Evolutionary conservation across 2,888 invertebrate species (phyloP).

Genomic region (Cremastobaeus sp.): DNA sequence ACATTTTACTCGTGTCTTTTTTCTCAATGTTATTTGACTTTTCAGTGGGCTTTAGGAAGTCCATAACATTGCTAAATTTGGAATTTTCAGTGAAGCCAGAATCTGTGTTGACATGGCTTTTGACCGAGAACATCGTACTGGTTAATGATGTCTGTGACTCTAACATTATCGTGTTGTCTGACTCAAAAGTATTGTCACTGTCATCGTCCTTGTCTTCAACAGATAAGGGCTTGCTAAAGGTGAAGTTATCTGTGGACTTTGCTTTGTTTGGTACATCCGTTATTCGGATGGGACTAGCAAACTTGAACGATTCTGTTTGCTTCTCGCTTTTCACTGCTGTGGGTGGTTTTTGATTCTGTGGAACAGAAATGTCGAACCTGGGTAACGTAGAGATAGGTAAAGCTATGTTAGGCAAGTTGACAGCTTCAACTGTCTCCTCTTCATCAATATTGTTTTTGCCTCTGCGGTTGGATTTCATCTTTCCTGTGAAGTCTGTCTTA

Average conservation of each 20-base stretch:
- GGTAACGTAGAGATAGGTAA: slow-evolving; percentile 81
- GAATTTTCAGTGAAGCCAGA: slow-evolving; percentile 71
- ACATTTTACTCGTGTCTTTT: slow-evolving; percentile 11
- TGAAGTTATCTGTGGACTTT: slow-evolving; percentile 80
- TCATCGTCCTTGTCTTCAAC: slow-evolving; percentile 65
- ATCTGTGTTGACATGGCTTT: too few relatives aligned
- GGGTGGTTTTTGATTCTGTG: slow-evolving; percentile 68
- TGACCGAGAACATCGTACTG: too few relatives aligned
- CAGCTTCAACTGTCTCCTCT: slow-evolving; percentile 77
- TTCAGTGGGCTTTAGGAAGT: slow-evolving; percentile 69
- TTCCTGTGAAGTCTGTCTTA: slow-evolving; percentile 76
- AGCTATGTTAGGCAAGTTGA: slow-evolving; percentile 80
- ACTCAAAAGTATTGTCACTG: slow-evolving; percentile 56
- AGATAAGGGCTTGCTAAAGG: slow-evolving; percentile 80
- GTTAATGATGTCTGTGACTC: too few relatives aligned
- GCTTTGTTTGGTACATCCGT: slow-evolving; percentile 77
- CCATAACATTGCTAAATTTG: slow-evolving; percentile 71
- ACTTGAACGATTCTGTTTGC: slow-evolving; percentile 68
- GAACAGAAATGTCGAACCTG: slow-evolving; percentile 80
- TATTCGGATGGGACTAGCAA: slow-evolving; percentile 79
- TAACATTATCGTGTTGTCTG: too few relatives aligned
- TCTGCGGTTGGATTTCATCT: slow-evolving; percentile 68
- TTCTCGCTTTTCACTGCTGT: slow-evolving; percentile 20
- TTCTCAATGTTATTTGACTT: not conserved
- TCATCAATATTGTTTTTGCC: slow-evolving; percentile 70